Evolutionary conservation across 2,797 vertebrate species (phyloP).

Genomic region (Spheniscus humboldti): DNA sequence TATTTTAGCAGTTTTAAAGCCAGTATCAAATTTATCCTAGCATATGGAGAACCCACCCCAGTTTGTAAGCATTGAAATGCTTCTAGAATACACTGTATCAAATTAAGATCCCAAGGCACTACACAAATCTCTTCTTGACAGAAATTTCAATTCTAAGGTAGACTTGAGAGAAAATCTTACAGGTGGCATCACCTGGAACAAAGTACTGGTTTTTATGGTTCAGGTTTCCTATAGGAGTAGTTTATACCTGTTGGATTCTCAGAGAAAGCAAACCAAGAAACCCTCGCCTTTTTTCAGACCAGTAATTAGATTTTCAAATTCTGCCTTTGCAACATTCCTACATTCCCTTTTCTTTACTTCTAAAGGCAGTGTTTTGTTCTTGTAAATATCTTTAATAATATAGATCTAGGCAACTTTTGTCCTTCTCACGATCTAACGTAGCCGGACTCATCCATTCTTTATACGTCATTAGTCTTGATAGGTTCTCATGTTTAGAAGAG

Average conservation of each 20-base stretch:
- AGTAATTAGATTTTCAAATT: neutral
- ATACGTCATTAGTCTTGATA: neutral
- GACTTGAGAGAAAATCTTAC: neutral
- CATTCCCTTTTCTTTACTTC: neutral
- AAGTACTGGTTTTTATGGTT: neutral
- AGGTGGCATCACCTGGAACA: neutral
- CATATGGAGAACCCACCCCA: neutral
- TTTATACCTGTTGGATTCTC: neutral
- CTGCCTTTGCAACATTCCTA: rapidly evolving
- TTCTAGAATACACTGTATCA: neutral
- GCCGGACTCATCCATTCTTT: neutral
- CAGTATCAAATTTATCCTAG: neutral
- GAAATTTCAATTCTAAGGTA: neutral
- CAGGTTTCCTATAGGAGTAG: neutral
- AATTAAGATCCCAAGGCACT: neutral
- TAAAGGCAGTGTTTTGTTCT: neutral
- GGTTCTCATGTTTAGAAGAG: neutral
- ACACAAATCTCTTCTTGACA: neutral
- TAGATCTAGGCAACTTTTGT: neutral
- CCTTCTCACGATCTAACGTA: rapidly evolving
- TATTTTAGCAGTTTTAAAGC: neutral
- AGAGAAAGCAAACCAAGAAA: neutral
- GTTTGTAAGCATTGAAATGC: neutral
- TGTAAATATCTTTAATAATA: neutral
- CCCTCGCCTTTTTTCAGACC: rapidly evolving